Conservation (phyloP, 2,797 vertebrate genomes). For the Crocodylus rhombifer region DNA sequence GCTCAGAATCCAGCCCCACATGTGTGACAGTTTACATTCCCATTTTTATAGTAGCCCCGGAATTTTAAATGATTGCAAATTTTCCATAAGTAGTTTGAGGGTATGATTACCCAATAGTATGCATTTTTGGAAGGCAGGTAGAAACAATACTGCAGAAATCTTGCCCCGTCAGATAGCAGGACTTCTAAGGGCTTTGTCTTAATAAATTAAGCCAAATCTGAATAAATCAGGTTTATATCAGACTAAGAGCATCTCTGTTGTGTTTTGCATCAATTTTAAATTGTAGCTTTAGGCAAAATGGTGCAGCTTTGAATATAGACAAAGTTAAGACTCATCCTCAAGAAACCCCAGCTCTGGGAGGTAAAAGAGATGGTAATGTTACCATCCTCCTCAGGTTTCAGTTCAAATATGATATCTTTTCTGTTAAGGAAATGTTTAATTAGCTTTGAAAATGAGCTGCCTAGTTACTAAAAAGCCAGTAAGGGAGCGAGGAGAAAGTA, state of each 20-base stretch:
- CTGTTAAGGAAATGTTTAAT: neutral
- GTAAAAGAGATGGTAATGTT: rapidly evolving
- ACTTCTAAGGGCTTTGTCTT: neutral
- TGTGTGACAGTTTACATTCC: neutral
- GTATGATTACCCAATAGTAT: neutral
- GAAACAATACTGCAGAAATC: neutral
- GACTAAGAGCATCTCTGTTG: neutral
- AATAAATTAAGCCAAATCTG: neutral
- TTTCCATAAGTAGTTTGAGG: neutral
- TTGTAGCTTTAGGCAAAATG: neutral
- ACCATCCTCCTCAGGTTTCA: neutral
- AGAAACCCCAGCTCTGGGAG: neutral
- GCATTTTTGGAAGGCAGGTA: neutral
- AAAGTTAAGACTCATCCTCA: neutral
- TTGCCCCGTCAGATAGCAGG: neutral
- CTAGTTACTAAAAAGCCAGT: neutral
- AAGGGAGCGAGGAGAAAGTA: neutral
- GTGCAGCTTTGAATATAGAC: neutral
- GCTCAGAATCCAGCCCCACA: neutral
- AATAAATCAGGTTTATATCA: neutral
- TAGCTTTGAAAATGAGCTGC: neutral
- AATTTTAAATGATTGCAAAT: slow-evolving; percentile 21
- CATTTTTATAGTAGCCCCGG: neutral
- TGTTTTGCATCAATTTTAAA: slow-evolving; percentile 8
- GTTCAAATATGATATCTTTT: neutral